A percentile compares a stretch with the other conserved stretches of the same genome.
phyloP scores from a whole-genome alignment of 2,797 vertebrate genomes.

The Gymnoscopelus microlampas region DNA sequence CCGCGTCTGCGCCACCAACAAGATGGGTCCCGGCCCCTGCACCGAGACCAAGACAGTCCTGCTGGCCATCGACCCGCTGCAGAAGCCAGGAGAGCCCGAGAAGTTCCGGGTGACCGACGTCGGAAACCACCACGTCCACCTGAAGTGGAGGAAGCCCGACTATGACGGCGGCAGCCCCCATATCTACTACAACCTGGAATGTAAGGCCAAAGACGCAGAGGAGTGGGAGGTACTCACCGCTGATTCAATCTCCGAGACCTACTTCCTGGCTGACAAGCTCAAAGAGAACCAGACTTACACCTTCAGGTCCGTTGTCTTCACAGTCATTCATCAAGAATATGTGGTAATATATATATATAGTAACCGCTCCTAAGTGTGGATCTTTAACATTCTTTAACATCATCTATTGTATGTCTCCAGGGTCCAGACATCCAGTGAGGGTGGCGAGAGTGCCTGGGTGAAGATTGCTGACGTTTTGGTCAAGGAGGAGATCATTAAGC shows the following conservation, averaged over 20 bases:
- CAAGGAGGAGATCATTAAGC: conserved; percentile 95
- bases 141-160: conserved; percentile 95
- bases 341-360: neutral
- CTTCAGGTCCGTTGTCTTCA: conserved; percentile 64
- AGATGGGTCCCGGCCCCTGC: conserved; percentile 92
- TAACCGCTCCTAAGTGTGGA: neutral
- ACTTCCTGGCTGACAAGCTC: conserved; percentile 92
- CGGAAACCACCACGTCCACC: conserved; percentile 92
- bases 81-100: conserved; percentile 95
- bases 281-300: conserved; percentile 92
- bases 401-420: conserved; percentile 71
- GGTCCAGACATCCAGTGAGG: conserved; percentile 95
- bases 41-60: conserved; percentile 93
- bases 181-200: conserved; percentile 93
- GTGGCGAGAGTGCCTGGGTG: conserved; percentile 96
- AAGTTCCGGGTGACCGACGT: conserved; percentile 94
- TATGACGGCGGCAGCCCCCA: conserved; percentile 97
- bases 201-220: conserved; percentile 88
- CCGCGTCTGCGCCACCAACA: conserved; percentile 97
- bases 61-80: conserved; percentile 93
- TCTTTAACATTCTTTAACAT: too few relatives aligned
- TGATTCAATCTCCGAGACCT: conserved; percentile 88
- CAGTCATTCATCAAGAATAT: neutral
- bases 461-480: conserved; percentile 92
- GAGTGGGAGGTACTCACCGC: conserved; percentile 92